Base-by-base conservation (phyloP, 1,140 invertebrate species). In the Danaus plexippus region DNA sequence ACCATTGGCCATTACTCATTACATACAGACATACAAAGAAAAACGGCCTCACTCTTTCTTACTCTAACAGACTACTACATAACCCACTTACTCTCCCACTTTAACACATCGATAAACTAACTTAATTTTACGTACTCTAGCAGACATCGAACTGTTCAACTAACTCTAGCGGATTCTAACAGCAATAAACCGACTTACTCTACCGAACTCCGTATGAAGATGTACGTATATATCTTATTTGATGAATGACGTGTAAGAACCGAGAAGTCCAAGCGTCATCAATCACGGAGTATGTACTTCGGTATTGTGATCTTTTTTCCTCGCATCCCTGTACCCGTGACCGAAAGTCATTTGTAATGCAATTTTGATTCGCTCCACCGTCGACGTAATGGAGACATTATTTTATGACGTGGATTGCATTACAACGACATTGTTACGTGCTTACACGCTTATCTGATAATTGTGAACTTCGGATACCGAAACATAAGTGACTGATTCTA, bases 321-420 rank as follows among this genome's bases (percentile, higher is more conserved):
- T 44, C 61, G 59, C 69, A 59, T 59, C 56, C 60, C 61, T 61
- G 56, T 57, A 56, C 61, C 77, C 79, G 73, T 79, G 73, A 80
- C 75, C 63, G 76, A 78, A 76, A 58, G 67, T 63, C 56, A 69
- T 55, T 48, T 52, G 67, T 82, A 85, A 85, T 80, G 77, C 73
- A 83, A 79, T 81, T 82, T 80, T 82, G 81, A 85, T 85, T 78
- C 78, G 75, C 70, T 77, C 61, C 60, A 54, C 53, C 62, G 47
- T 59, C 63, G 65, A 67, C 45, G 65, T 69, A 68, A 80, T 75
- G 70, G 67, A 80, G 77, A 76, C 73, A 80, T 80, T 79, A 79
- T 65, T 65, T 68, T 59, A 66, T 66, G 57, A 68, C 64, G 64
- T 71, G 69, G 43, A 52, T 15, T 48, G 66, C 50, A 45, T 71